A percentile compares a stretch with the other conserved stretches of the same genome.
Evolutionary conservation across 2,888 invertebrate species (phyloP).

Genomic region (Helicoverpa assulta): DNA sequence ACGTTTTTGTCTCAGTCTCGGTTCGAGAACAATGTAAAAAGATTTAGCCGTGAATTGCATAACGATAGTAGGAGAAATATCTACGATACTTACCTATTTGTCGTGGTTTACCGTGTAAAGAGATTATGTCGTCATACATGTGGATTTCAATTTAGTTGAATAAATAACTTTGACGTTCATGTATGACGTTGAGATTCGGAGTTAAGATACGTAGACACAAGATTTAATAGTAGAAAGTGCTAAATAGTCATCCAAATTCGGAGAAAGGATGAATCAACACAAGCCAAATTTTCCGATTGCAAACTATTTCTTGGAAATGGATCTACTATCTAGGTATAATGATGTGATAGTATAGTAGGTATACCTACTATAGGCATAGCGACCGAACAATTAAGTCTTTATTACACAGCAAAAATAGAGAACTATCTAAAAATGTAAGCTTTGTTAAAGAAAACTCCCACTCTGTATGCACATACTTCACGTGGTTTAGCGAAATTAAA

Average conservation of each 20-base stretch:
- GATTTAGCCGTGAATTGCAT: constrained; percentile 59
- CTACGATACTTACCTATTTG: constrained; percentile 29
- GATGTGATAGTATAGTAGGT: too few species aligned
- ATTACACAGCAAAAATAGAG: neutral
- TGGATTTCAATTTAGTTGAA: constrained; percentile 34
- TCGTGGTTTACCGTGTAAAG: constrained; percentile 36
- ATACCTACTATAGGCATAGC: too few species aligned
- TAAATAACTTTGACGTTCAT: constrained; percentile 26
- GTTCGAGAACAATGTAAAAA: constrained; percentile 70
- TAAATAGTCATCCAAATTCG: too few species aligned
- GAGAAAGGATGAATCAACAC: too few species aligned
- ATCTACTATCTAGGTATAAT: too few species aligned
- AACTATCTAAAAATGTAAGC: neutral
- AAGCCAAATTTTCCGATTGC: too few species aligned
- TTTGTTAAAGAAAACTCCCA: constrained; percentile 15
- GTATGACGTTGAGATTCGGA: constrained; percentile 9
- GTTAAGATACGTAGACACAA: neutral
- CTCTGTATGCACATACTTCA: constrained; percentile 32
- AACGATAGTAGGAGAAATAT: constrained; percentile 53
- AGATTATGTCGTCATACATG: constrained; percentile 29
- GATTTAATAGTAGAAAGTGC: too few species aligned
- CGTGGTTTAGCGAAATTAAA: constrained; percentile 35
- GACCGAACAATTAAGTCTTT: too few species aligned
- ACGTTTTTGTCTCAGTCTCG: constrained; percentile 68
- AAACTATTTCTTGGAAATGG: too few species aligned